These are phyloP conservation scores for Phoeniculus purpureus DNA, from an alignment of 2,797 vertebrate genomes.

Conservation along the genomic window DNA sequence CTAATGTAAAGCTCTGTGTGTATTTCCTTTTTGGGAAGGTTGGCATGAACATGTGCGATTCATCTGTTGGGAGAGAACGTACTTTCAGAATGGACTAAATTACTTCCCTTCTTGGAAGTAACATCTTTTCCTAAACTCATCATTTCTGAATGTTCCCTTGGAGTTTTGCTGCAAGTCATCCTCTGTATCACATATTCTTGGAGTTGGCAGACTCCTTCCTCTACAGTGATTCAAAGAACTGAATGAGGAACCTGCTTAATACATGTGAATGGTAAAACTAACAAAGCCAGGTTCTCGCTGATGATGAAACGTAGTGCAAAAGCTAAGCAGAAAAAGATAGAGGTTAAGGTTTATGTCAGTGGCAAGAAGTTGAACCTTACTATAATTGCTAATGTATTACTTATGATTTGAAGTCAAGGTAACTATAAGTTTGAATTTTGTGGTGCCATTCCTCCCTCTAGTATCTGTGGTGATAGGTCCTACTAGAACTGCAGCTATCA, in stretches of 20 bases:
- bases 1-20: neutral
- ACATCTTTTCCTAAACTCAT: neutral
- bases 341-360: neutral
- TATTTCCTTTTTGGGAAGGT: conserved; percentile 9
- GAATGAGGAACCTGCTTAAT: neutral
- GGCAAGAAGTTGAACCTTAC: neutral
- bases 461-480: neutral
- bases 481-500: neutral
- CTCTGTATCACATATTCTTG: neutral
- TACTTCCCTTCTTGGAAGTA: neutral
- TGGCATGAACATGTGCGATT: neutral
- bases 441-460: neutral
- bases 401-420: neutral
- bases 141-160: neutral
- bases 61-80: neutral
- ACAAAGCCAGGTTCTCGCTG: neutral
- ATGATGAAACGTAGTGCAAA: neutral
- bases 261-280: neutral
- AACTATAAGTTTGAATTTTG: neutral
- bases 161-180: neutral
- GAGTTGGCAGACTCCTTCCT: neutral
- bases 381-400: neutral
- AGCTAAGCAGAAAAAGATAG: neutral
- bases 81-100: neutral
- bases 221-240: neutral